Percentiles rank a stretch among this genome's conserved stretches.
These are phyloP conservation scores for Protaetia brevitarsis DNA, from an alignment of 1,140 invertebrate species.

Conservation along the genomic window DNA sequence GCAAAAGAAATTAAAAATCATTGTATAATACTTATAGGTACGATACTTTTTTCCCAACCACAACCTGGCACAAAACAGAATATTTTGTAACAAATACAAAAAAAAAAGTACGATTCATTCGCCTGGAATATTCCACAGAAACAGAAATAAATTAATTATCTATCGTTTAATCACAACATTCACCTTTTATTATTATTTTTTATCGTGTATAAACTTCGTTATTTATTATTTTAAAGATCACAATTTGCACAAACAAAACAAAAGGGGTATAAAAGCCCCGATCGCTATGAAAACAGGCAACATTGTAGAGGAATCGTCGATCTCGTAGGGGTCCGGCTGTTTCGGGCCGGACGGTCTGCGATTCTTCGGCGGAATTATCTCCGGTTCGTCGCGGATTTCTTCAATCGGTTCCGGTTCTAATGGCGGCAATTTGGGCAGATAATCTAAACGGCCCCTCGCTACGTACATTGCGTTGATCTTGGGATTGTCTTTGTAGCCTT, in stretches of 20 bases:
- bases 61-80: too few species aligned
- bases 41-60: too few species aligned
- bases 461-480: conserved; percentile 96
- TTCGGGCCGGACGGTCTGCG: conserved; percentile 74
- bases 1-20: too few species aligned
- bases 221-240: conserved; percentile 52
- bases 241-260: conserved; percentile 94
- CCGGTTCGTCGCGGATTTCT: conserved; percentile 60
- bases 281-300: conserved; percentile 92
- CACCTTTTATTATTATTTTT: not conserved
- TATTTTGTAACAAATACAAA: too few species aligned
- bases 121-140: too few species aligned
- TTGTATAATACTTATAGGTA: too few species aligned
- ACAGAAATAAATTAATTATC: too few species aligned
- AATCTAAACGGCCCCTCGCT: conserved; percentile 79
- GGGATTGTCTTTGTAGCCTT: conserved; percentile 92
- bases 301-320: conserved; percentile 86
- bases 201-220: conserved; percentile 7
- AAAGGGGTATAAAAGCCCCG: conserved; percentile 87
- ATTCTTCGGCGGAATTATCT: conserved; percentile 54
- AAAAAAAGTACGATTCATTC: too few species aligned
- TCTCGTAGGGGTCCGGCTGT: conserved; percentile 85
- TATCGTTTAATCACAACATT: not conserved
- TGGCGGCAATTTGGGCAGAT: conserved; percentile 78
- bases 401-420: conserved; percentile 59